Percentiles rank a stretch among this genome's conserved stretches.
Evolutionary conservation across 2,888 invertebrate genomes (phyloP).

Genomic region (Anthrax anthrax): DNA sequence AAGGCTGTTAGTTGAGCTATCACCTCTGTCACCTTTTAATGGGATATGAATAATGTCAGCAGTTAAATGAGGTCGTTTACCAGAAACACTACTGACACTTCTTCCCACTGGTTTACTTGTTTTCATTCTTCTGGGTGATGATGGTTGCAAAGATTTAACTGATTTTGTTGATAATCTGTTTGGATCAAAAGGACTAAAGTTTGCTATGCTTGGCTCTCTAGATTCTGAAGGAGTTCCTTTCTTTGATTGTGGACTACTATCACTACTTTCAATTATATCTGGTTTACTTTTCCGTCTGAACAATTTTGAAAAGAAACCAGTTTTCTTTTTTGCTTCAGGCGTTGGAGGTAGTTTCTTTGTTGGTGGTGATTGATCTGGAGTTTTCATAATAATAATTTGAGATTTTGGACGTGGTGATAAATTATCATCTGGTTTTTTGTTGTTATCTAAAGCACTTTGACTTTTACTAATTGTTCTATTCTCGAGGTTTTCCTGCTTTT

Average conservation of each 20-base stretch:
- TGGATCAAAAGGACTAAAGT: conserved; percentile 24
- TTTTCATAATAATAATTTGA: conserved; percentile 30
- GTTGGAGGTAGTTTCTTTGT: conserved; percentile 42
- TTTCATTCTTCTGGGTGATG: conserved; percentile 21
- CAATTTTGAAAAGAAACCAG: conserved; percentile 47
- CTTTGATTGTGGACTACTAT: conserved; percentile 5
- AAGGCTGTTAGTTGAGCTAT: conserved; percentile 34
- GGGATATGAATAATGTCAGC: conserved; percentile 52
- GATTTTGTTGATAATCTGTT: conserved; percentile 27
- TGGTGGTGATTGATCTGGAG: conserved; percentile 35
- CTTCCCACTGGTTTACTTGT: conserved; percentile 39
- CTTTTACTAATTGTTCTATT: conserved; percentile 25
- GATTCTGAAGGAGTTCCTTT: conserved; percentile 17
- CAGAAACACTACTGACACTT: conserved; percentile 47
- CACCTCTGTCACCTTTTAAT: conserved; percentile 36
- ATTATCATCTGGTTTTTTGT: conserved; percentile 10
- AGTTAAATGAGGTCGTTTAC: conserved; percentile 41
- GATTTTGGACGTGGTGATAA: conserved; percentile 20
- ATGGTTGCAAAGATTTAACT: conserved; percentile 23
- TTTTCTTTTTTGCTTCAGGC: conserved; percentile 40
- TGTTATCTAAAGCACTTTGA: conserved; percentile 5
- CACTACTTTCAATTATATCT: conserved; percentile 22
- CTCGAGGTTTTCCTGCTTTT: conserved; percentile 38
- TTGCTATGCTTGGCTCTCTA: conserved; percentile 26
- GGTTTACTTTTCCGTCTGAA: conserved; percentile 43